phyloP scores from a whole-genome alignment of 2,113 vertebrate species.

The Indri indri region DNA sequence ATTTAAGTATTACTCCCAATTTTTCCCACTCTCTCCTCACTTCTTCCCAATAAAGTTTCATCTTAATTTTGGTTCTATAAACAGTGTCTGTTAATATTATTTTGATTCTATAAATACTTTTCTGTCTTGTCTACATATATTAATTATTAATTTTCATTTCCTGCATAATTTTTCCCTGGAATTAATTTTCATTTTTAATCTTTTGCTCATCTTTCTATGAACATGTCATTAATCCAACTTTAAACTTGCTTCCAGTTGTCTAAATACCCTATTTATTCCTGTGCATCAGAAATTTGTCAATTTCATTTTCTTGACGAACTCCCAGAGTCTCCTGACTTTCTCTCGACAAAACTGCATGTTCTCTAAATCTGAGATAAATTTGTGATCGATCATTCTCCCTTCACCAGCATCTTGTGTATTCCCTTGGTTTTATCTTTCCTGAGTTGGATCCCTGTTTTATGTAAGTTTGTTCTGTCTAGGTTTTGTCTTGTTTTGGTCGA shows the following conservation, averaged over 20 bases:
- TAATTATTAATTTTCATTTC: neutral
- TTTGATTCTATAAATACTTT: neutral
- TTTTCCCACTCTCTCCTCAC: neutral
- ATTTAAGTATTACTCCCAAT: neutral
- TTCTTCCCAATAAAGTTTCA: neutral
- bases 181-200: neutral
- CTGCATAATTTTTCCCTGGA: neutral
- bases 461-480: neutral
- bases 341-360: neutral
- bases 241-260: neutral
- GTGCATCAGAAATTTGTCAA: neutral
- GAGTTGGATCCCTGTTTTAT: neutral
- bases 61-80: neutral
- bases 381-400: neutral
- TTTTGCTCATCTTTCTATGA: neutral
- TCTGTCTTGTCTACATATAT: neutral
- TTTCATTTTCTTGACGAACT: neutral
- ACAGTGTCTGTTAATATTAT: neutral
- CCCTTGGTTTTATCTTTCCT: neutral
- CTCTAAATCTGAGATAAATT: neutral
- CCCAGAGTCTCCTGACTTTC: neutral
- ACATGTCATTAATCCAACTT: neutral
- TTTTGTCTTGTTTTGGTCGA: neutral
- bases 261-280: neutral
- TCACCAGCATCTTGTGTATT: neutral